Evolutionary conservation across 2,888 invertebrate species (phyloP).

Genomic region (Panzeria rudis): DNA sequence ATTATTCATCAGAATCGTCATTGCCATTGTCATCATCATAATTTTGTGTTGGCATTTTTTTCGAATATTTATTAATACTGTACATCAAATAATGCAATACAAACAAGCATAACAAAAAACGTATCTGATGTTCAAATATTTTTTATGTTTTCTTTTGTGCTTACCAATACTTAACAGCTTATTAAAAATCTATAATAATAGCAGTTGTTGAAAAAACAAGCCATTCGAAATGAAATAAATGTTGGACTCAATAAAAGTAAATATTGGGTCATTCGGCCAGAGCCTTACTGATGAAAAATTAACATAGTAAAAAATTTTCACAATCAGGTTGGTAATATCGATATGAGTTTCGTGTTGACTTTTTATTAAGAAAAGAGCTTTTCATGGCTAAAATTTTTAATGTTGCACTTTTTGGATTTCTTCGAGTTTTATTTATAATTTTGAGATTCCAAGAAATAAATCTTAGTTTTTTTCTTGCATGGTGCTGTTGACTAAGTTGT

Average conservation of each 20-base stretch:
- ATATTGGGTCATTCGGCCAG: constrained; percentile 32
- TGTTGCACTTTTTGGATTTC: too few relatives aligned
- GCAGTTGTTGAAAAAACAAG: constrained; percentile 1
- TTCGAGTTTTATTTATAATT: too few relatives aligned
- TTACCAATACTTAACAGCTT: constrained; percentile 56
- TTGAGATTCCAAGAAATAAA: too few relatives aligned
- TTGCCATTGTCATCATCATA: constrained; percentile 47
- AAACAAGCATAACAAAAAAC: constrained; percentile 6
- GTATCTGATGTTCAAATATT: constrained; percentile 45
- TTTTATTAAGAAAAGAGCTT: too few relatives aligned
- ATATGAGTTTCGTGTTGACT: neutral
- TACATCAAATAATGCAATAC: constrained; percentile 37
- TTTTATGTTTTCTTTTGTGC: constrained; percentile 16
- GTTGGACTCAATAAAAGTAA: constrained; percentile 21
- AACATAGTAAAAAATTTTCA: neutral
- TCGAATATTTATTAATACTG: constrained; percentile 35
- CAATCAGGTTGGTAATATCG: neutral
- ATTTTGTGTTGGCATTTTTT: constrained; percentile 53
- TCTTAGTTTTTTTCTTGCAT: too few relatives aligned
- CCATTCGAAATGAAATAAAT: constrained; percentile 34
- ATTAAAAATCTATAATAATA: constrained; percentile 48
- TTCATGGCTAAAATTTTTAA: too few relatives aligned
- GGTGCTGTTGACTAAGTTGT: too few relatives aligned
- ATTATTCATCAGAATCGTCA: constrained; percentile 50
- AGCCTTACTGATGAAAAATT: constrained; percentile 1